A percentile compares a stretch with the other conserved stretches of the same genome.
Conservation (phyloP, 2,888 invertebrate genomes). For the Strigamia crassipes region DNA sequence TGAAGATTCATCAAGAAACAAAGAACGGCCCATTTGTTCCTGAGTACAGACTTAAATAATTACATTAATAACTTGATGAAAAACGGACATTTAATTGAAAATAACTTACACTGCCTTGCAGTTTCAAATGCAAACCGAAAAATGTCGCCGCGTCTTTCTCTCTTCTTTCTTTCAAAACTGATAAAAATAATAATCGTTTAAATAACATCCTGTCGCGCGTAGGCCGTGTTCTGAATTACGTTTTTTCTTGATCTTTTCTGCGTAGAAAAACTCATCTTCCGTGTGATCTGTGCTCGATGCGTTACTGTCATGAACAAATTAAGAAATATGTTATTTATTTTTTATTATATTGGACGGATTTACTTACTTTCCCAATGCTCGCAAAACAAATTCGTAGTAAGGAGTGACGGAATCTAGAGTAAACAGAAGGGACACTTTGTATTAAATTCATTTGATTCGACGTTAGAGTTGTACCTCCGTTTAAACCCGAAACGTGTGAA, state of each 20-base stretch:
- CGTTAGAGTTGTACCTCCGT: background rate
- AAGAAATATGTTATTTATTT: background rate
- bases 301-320: background rate
- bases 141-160: background rate
- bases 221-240: background rate
- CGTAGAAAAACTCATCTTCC: conserved; percentile 41
- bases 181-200: background rate
- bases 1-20: conserved; percentile 60
- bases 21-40: conserved; percentile 67
- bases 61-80: background rate
- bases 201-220: background rate
- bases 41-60: conserved; percentile 64
- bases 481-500: background rate
- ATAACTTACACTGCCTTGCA: conserved; percentile 58
- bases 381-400: background rate
- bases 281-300: background rate
- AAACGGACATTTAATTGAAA: background rate
- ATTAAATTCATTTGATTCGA: background rate
- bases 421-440: background rate
- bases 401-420: background rate
- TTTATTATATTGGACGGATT: background rate
- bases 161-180: background rate
- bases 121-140: conserved; percentile 55
- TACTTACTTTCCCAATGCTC: background rate
- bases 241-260: conserved; percentile 43